Percentiles rank a stretch among this genome's conserved stretches.
These are phyloP conservation scores for Caenorhabditis sinica DNA, from an alignment of 2,888 invertebrate genomes.

Conservation along the genomic window DNA sequence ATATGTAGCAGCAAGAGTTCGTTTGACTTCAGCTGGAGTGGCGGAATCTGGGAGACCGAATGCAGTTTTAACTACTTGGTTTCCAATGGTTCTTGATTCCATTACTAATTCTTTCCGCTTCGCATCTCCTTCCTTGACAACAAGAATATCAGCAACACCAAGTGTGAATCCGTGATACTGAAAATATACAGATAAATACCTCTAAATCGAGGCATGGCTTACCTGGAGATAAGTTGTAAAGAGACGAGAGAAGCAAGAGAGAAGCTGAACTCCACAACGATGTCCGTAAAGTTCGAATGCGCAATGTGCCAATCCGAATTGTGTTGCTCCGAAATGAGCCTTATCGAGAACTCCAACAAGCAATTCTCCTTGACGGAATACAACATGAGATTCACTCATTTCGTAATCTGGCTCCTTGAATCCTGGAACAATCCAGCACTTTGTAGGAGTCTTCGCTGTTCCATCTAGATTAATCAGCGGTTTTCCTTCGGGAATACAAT, in stretches of 20 bases:
- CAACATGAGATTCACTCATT: slow-evolving; percentile 94
- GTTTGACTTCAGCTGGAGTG: slow-evolving; percentile 84
- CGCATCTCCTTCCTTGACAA: slow-evolving; percentile 88
- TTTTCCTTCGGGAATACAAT: slow-evolving; percentile 89
- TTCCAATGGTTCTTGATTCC: slow-evolving; percentile 79
- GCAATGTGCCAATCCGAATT: slow-evolving; percentile 95
- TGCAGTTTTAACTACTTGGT: slow-evolving; percentile 85
- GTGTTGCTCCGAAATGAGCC: slow-evolving; percentile 95
- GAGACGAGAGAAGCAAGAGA: slow-evolving; percentile 93
- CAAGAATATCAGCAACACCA: slow-evolving; percentile 95
- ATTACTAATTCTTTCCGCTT: slow-evolving; percentile 86
- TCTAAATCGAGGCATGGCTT: not conserved
- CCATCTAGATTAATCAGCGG: slow-evolving; percentile 88
- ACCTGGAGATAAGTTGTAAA: slow-evolving; percentile 94
- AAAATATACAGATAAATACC: slow-evolving; percentile 29
- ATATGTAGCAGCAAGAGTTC: slow-evolving; percentile 80
- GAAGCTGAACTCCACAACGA: slow-evolving; percentile 89
- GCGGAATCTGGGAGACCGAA: slow-evolving; percentile 86
- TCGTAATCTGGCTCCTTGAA: slow-evolving; percentile 69
- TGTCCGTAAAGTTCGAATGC: slow-evolving; percentile 97
- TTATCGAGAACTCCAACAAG: slow-evolving; percentile 95
- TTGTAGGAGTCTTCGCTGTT: slow-evolving; percentile 88
- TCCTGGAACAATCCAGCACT: slow-evolving; percentile 83
- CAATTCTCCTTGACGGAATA: slow-evolving; percentile 90
- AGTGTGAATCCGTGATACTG: slow-evolving; percentile 92